Conservation (phyloP, 53 echinoderm and acorn worm species). For the Actinopyga echinites region DNA sequence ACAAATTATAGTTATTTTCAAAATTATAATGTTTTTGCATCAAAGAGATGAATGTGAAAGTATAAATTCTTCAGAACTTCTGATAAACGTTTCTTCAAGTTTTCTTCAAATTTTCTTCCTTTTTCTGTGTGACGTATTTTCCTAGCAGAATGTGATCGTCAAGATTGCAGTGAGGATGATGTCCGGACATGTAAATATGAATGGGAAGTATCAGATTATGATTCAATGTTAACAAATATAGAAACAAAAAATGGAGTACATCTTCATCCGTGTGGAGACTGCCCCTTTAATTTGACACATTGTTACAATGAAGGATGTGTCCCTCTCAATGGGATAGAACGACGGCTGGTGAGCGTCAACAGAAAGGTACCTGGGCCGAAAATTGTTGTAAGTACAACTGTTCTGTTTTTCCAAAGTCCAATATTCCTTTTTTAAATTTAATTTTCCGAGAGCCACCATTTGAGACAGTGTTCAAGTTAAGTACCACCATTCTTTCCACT, state of each 20-base stretch:
- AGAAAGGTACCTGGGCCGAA: conserved; percentile 33
- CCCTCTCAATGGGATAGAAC: conserved; percentile 29
- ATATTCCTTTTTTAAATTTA: no score
- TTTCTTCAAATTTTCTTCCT: no score
- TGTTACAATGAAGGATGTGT: conserved; percentile 26
- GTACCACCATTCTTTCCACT: no score
- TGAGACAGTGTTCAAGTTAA: no score
- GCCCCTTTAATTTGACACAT: neutral
- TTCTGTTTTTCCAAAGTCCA: no score
- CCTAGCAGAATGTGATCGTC: neutral
- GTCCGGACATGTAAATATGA: neutral
- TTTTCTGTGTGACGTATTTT: no score
- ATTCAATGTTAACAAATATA: conserved; percentile 70
- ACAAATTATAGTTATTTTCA: no score
- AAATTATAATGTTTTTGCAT: no score
- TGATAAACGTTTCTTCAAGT: no score
- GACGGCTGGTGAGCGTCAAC: conserved; percentile 23
- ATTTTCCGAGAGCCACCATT: no score
- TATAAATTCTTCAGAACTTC: no score
- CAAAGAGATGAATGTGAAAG: no score
- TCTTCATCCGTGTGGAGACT: conserved; percentile 11
- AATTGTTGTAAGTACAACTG: conserved; percentile 22
- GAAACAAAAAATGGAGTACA: neutral
- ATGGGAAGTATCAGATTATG: conserved; percentile 59
- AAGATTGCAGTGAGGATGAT: neutral